Percentiles rank a stretch among this genome's conserved stretches.
Conservation (phyloP, 2,113 vertebrate genomes). For the Scomber colias region DNA sequence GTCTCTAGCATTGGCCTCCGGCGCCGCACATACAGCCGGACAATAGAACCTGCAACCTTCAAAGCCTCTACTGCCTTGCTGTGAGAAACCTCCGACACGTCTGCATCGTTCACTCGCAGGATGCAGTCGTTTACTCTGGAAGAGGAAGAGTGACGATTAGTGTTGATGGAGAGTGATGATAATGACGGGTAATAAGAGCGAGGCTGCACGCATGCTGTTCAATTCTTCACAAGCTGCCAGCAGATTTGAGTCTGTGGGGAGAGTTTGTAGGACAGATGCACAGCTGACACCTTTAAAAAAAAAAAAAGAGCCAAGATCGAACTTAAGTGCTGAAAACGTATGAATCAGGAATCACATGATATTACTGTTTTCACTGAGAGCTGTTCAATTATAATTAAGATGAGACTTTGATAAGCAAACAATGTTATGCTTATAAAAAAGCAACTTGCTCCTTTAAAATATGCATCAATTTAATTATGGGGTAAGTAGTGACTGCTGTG, state of each 20-base stretch:
- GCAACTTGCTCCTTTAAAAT: too few species aligned
- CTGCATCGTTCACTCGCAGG: slow-evolving; percentile 94
- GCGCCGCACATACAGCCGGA: slow-evolving; percentile 92
- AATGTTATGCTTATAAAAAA: too few species aligned
- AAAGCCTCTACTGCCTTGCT: slow-evolving; percentile 96
- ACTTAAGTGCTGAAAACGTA: too few species aligned
- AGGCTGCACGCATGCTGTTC: neutral
- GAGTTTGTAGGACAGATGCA: too few species aligned
- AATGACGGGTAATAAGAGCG: slow-evolving; percentile 3
- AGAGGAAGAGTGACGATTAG: slow-evolving; percentile 9
- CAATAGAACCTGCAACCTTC: slow-evolving; percentile 95
- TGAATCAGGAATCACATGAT: too few species aligned
- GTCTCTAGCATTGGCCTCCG: slow-evolving; percentile 96
- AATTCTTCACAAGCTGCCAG: neutral
- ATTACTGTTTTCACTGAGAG: too few species aligned
- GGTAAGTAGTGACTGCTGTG: neutral
- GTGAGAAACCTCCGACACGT: slow-evolving; percentile 95
- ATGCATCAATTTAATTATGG: neutral
- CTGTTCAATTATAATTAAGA: too few species aligned
- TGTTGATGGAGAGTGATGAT: neutral
- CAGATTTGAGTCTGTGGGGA: too few species aligned
- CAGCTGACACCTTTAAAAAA: too few species aligned
- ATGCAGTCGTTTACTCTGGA: slow-evolving; percentile 97
- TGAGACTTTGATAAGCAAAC: too few species aligned
- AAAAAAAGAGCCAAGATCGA: too few species aligned